These are phyloP conservation scores for Sesamia inferens DNA, from an alignment of 2,888 invertebrate species.

Conservation along the genomic window DNA sequence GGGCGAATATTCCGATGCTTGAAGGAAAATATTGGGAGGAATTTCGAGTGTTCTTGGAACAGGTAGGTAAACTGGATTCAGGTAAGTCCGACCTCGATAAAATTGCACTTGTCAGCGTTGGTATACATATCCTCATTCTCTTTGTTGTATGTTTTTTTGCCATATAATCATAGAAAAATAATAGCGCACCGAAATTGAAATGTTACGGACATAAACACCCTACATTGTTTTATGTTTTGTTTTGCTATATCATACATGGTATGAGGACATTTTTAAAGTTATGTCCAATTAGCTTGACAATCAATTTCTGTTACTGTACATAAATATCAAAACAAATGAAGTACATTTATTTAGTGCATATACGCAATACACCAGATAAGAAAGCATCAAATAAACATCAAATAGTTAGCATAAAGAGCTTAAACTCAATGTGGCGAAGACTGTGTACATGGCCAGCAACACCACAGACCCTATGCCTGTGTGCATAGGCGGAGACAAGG, in stretches of 20 bases:
- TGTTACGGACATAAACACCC: neutral
- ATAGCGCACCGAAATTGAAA: neutral
- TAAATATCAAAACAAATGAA: no score
- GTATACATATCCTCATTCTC: constrained; percentile 23
- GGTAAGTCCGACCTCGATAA: constrained; percentile 41
- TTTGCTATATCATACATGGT: neutral
- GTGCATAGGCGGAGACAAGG: no score
- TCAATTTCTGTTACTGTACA: neutral
- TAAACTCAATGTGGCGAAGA: no score
- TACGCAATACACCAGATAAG: no score
- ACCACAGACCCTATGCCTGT: no score
- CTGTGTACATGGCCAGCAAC: no score
- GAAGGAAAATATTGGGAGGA: constrained; percentile 53
- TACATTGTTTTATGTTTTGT: neutral
- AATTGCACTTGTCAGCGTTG: constrained; percentile 41
- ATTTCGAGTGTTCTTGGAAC: constrained; percentile 47
- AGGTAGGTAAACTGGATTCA: constrained; percentile 51
- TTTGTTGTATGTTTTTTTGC: neutral
- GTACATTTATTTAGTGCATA: no score
- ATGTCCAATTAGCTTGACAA: neutral
- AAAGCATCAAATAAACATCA: no score
- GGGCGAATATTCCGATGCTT: constrained; percentile 40
- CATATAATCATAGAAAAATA: neutral
- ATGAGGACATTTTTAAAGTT: neutral
- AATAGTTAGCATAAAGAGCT: no score